Evolutionary conservation across 2,113 vertebrate species (phyloP), one percentile per base, ranked within the genome.

Genomic region (Hippocampus guttulatus): DNA sequence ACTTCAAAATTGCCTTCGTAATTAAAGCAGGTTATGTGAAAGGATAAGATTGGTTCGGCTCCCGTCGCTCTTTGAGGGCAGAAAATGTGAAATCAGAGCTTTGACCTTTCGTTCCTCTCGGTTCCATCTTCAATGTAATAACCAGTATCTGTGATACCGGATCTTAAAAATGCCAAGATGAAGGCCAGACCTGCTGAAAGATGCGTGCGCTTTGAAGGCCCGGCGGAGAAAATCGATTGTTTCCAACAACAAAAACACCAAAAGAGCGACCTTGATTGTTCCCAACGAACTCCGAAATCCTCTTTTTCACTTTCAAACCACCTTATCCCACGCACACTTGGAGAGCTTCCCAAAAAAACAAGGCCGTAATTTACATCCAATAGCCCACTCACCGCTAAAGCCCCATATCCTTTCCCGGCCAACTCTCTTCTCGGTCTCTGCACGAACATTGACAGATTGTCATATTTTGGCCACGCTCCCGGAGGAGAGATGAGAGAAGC

Each of bases 381-480:
- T 89, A 87, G 81, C 62, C 38, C 20, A 3, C 62, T 1, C 8
- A 12, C n/a, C 12, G 2, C 60, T 25, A 38, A 27, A 15, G 8
- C 18, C 61, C 1, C 18, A 38, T 1, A 12, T 12, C 4, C 55
- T 25, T 23, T 58, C 12, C 27, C 15, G 3, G 33, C 27, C 58
- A 18, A 61, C 58, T 33, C 64, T 16, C 64, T 45, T 27, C 3
- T 27, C 21, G 74, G 84, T 80, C 87, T 79, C 87, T 70, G 83
- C 81, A 68, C 77, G 85, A 82, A 77, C 83, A 83, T 86, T 89
- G 88, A 90, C 89, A 89, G 86, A 90, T 85, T 90, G 90, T 90
- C 88, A 89, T 90, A 88, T 91, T 89, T 87, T 91, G 89, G 90
- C 89, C 78, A 69, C n/a, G 41, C 81, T 91, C 90, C 90, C 89